These are phyloP conservation scores for Ichneumoninae sp. DNA, from an alignment of 2,888 invertebrate species.

Conservation along the genomic window DNA sequence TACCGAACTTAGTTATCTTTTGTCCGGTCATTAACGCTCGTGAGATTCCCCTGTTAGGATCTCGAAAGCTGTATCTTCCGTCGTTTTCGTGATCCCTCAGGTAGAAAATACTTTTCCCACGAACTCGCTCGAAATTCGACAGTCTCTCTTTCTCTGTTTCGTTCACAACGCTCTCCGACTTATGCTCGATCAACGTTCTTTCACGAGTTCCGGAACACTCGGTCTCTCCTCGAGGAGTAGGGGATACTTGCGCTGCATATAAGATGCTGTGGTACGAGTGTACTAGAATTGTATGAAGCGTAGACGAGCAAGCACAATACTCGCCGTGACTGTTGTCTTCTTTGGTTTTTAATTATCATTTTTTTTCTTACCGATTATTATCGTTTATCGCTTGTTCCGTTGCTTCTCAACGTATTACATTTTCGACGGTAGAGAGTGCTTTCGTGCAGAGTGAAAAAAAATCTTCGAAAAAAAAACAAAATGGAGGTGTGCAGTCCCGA, in stretches of 20 bases:
- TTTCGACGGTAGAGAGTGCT: conserved; percentile 6
- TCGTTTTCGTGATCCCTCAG: background rate
- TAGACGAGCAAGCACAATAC: conserved; percentile 68
- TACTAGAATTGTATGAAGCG: conserved; percentile 74
- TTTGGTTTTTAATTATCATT: background rate
- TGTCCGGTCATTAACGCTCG: conserved; percentile 3
- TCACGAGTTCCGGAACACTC: conserved; percentile 58
- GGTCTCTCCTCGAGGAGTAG: conserved; percentile 54
- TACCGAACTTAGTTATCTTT: background rate
- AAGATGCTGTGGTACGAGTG: conserved; percentile 74
- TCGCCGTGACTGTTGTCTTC: conserved; percentile 34
- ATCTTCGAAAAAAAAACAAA: conserved; percentile 10
- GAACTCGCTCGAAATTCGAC: conserved; percentile 5
- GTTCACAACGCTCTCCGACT: conserved; percentile 30
- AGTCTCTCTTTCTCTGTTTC: background rate
- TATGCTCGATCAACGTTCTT: conserved; percentile 42
- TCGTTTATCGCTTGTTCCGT: background rate
- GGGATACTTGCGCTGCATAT: conserved; percentile 70
- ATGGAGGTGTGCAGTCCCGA: conserved; percentile 73
- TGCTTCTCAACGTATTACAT: conserved; percentile 4
- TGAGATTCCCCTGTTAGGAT: background rate
- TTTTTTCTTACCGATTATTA: conserved; percentile 9
- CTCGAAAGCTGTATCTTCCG: background rate
- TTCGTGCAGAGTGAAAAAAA: conserved; percentile 24
- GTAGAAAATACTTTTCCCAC: conserved; percentile 22